Base-by-base conservation (phyloP, 2,113 vertebrate species). In the Leptobrachium ailaonicum region DNA sequence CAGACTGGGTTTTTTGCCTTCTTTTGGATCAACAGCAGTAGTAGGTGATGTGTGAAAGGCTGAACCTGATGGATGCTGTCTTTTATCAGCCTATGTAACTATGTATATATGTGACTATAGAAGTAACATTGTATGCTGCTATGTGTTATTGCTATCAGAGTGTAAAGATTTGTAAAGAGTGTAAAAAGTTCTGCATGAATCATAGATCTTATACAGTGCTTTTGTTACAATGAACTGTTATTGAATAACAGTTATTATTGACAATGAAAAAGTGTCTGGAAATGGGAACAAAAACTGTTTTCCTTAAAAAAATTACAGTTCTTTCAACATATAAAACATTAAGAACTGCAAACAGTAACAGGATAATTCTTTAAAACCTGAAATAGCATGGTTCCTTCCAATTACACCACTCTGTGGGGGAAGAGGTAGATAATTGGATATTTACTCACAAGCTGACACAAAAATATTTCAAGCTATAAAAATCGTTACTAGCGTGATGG, bases 371-470 rank as follows among this genome's bases (percentile, higher is more conserved):
- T 71, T 69, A 2, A 62, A 58, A 62, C 44, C 54, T 45, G 20
- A 67, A 70, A 62, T 43, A 32, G 41, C 10, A 4, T 20, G 20
- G 54, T 71, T 77, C 68, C 54, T 62, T 77, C 67, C 67, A 77
- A 70, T 71, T 70, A 62, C 67, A 45, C 54, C 4, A 8, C 75
- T 77, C 75, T 60, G 32, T n/a, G 42, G 76, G 20, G 76, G 76
- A 77, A 47, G 53, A 62, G 54, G 67, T 62, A 63, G 67, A 66
- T 71, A 77, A 77, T 77, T 70, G 67, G 76, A n/a, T 77, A 77
- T 77, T 77, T 77, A 70, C 76, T 77, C 76, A 70, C 76, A 77
- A 62, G 58, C n/a, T 77, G 76, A 63, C 76, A 77, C 42, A 14
- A 70, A 77, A 62, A 47, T 70, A 71, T 62, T 60, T 70, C 50